Percentiles rank a stretch among this genome's conserved stretches.
These are phyloP conservation scores for Danio tinwini DNA, from an alignment of 2,797 vertebrate species.

Conservation along the genomic window DNA sequence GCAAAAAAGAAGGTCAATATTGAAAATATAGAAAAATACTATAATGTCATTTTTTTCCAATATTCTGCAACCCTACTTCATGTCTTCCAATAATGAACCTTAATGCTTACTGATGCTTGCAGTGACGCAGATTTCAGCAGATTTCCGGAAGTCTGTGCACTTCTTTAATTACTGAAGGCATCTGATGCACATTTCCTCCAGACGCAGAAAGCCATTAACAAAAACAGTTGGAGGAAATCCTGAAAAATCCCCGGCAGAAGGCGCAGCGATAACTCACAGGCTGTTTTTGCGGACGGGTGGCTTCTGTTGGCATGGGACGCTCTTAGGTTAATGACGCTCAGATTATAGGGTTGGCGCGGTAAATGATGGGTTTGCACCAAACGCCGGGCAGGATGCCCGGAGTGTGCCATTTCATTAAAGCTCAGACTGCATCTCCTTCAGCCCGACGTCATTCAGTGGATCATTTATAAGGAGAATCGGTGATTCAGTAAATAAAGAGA, in stretches of 20 bases:
- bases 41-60: no score
- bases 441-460: not conserved
- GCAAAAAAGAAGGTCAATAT: no score
- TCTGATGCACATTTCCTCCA: conserved; percentile 10
- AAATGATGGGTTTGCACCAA: conserved; percentile 36
- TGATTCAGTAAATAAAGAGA: not conserved
- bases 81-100: not conserved
- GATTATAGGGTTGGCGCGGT: not conserved
- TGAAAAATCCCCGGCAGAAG: not conserved
- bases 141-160: not conserved
- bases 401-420: conserved; percentile 61
- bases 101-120: no score
- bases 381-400: conserved; percentile 52
- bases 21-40: no score
- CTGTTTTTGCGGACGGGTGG: not conserved
- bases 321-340: conserved; percentile 50
- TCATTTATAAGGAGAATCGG: not conserved
- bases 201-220: not conserved
- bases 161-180: not conserved
- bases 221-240: conserved; percentile 21
- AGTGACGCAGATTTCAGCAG: not conserved
- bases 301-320: not conserved
- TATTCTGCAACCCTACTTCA: no score
- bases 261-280: conserved; percentile 2
- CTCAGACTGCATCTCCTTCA: conserved; percentile 30